Conservation (phyloP, 2,888 invertebrate genomes). For the Dascillus cervinus region DNA sequence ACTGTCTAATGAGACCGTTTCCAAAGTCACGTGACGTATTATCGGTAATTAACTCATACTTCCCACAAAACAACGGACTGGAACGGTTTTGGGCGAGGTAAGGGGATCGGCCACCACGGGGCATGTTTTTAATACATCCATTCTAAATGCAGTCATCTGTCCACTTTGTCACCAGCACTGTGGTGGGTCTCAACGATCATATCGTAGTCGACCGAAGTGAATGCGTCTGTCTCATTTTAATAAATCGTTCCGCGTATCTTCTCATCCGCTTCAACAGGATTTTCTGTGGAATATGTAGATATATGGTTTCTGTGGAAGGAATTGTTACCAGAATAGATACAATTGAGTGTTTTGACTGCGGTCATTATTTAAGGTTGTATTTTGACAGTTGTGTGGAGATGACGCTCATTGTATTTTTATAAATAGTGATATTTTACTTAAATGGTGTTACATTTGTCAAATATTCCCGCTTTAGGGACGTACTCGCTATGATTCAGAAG, state of each 20-base stretch:
- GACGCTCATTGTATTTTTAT: conserved; percentile 28
- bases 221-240: conserved; percentile 1
- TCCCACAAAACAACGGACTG: too few relatives aligned
- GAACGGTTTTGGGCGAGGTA: too few relatives aligned
- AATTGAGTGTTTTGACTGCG: conserved; percentile 37
- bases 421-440: conserved; percentile 15
- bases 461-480: too few relatives aligned
- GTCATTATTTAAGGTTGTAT: conserved; percentile 34
- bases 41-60: too few relatives aligned
- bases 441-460: conserved; percentile 17
- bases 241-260: conserved; percentile 9
- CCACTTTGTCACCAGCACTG: conserved; percentile 42
- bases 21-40: too few relatives aligned
- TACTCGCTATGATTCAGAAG: too few relatives aligned
- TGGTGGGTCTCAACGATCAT: conserved; percentile 36
- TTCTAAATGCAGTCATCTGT: conserved; percentile 39
- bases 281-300: conserved; percentile 1
- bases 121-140: conserved; percentile 25
- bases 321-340: conserved; percentile 20
- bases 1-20: too few relatives aligned
- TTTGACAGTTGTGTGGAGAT: conserved; percentile 36
- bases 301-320: conserved; percentile 13
- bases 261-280: conserved; percentile 19
- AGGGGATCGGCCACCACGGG: too few relatives aligned
- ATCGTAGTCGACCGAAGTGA: conserved; percentile 21